Base-by-base conservation (phyloP, 2,888 invertebrate species). In the Xiphydria camelus region DNA sequence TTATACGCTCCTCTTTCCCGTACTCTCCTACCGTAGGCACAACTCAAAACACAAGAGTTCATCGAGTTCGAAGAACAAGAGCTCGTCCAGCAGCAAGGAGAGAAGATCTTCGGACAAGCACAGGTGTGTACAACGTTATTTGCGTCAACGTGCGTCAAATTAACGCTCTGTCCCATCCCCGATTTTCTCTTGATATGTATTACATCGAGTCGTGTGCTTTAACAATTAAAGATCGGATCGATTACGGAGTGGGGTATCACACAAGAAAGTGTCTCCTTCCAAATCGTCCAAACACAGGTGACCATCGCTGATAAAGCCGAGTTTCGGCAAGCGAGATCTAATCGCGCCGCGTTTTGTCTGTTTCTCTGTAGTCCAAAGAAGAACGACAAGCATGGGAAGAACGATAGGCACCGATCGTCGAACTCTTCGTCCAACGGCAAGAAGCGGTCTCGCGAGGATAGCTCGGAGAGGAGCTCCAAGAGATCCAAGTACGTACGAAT, bases 401-500 rank as follows among this genome's bases (percentile, higher is more conserved):
- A 82, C 42, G 79, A 80, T 50, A 79, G 80, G 75, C 68, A 68
- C 55, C 73, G 63, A 44, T 75, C 73, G n/a, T 78, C 80, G 29
- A 79, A 70, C 34, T 72, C 70, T 33, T 75, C 71, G 26, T 70
- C 82, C 62, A 78, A 73, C 54, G 80, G 80, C 62, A 84, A 81
- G 63, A 92, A 91, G 74, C 83, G 91, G 31, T 83, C 87, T 25
- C 83, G 90, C 17, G 90, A 91, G 47, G 88, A 86, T 57, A 88
- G 88, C 67, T 80, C 82, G 37, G 89, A 89, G 32, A 78, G 77
- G 45, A 83, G 84, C 51, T 78, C 85, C 39, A 91, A 91, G 75
- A 88, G 82, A 76, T 80, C 87, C 20, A 88, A 79, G 82, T 86
- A 66, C 75, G 51, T 49, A 42, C n/a, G n/a, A n/a, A n/a, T n/a